A percentile compares a stretch with the other conserved stretches of the same genome.
These are phyloP conservation scores for Chironomus riparius DNA, from an alignment of 2,888 invertebrate genomes.

Conservation along the genomic window DNA sequence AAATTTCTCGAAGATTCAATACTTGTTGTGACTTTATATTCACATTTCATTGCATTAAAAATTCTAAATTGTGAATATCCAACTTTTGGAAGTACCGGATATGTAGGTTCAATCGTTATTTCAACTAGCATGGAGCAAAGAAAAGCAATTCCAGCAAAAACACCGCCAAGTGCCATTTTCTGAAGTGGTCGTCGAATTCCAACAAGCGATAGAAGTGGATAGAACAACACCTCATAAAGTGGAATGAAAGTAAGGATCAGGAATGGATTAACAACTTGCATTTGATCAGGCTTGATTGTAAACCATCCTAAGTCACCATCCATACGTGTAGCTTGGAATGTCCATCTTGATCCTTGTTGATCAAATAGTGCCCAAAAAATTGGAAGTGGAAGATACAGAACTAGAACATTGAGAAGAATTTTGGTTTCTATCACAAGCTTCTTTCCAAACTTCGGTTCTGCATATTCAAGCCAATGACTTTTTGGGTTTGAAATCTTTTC, in stretches of 20 bases:
- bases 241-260: slow-evolving; percentile 80
- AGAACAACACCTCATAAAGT: slow-evolving; percentile 66
- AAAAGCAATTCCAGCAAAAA: slow-evolving; percentile 77
- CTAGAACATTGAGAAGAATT: slow-evolving; percentile 62
- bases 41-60: slow-evolving; percentile 56
- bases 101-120: slow-evolving; percentile 63
- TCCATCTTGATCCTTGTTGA: slow-evolving; percentile 90
- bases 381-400: slow-evolving; percentile 76
- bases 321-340: slow-evolving; percentile 86
- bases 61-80: slow-evolving; percentile 58
- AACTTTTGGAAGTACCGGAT: slow-evolving; percentile 50
- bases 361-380: slow-evolving; percentile 92
- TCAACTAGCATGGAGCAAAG: slow-evolving; percentile 81
- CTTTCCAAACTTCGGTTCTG: slow-evolving; percentile 61
- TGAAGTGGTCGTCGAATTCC: slow-evolving; percentile 66
- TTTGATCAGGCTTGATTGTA: slow-evolving; percentile 82
- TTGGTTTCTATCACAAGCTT: slow-evolving; percentile 68
- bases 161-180: slow-evolving; percentile 78
- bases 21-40: neutral
- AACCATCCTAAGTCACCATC: slow-evolving; percentile 65
- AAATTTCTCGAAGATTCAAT: neutral
- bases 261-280: slow-evolving; percentile 87
- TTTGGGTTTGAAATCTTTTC: slow-evolving; percentile 44
- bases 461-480: slow-evolving; percentile 82
- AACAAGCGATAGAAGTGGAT: slow-evolving; percentile 66